Conservation (phyloP, 2,113 vertebrate species). For the pig (Sus scrofa) region T2T-Sscrofa CM000820.6:100001501-100002000, state of each 20-base stretch:
- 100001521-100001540: not conserved
- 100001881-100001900: slow-evolving; percentile 67
- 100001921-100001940: slow-evolving; percentile 79
- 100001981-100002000: not conserved
- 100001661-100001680: slow-evolving; percentile 56
- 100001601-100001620: not conserved
- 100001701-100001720: slow-evolving; percentile 46
- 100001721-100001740: slow-evolving; percentile 66
- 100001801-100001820: slow-evolving; percentile 56
- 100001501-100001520: not conserved
- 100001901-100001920: slow-evolving; percentile 69
- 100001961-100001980: slow-evolving; percentile 81
- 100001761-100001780: slow-evolving; percentile 58
- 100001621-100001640: not conserved
- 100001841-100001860: not conserved
- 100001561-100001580: not conserved
- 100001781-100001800: slow-evolving; percentile 67
- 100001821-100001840: not conserved
- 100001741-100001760: slow-evolving; percentile 76
- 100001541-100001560: not conserved
- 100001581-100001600: not conserved
- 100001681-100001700: slow-evolving; percentile 66
- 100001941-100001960: slow-evolving; percentile 73
- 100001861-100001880: slow-evolving; percentile 36
- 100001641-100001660: slow-evolving; percentile 13